phyloP scores from a whole-genome alignment of 2,888 invertebrate genomes.

The Euphydryas editha region DNA sequence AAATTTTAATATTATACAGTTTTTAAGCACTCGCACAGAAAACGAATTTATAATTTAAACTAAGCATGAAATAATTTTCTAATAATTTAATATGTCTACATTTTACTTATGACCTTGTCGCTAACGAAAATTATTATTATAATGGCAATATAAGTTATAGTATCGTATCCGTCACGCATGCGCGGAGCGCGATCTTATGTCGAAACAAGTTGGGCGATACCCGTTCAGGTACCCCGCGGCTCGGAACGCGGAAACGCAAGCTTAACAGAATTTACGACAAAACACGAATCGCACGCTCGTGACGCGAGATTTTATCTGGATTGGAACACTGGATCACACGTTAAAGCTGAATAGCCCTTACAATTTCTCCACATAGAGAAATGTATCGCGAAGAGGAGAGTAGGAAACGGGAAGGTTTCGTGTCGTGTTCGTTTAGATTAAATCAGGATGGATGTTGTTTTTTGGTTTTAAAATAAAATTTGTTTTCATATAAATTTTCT shows the following conservation, averaged over 20 bases:
- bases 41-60: too few species aligned
- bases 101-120: too few species aligned
- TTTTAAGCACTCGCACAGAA: too few species aligned
- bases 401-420: constrained; percentile 6
- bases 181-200: constrained; percentile 17
- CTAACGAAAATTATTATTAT: background rate
- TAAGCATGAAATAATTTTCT: too few species aligned
- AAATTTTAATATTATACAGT: too few species aligned
- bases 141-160: background rate
- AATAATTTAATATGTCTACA: too few species aligned
- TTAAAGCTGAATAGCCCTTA: constrained; percentile 22
- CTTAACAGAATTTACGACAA: constrained; percentile 47
- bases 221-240: constrained; percentile 22
- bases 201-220: constrained; percentile 31
- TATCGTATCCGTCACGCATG: constrained; percentile 24
- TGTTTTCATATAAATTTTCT: background rate
- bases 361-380: constrained; percentile 13
- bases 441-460: background rate
- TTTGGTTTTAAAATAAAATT: background rate
- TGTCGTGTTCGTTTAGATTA: constrained; percentile 9
- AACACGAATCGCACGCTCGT: constrained; percentile 47
- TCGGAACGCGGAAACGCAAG: constrained; percentile 49
- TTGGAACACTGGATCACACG: constrained; percentile 41
- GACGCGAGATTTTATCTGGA: constrained; percentile 46
- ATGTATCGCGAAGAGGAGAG: constrained; percentile 6